Conservation (phyloP, 2,888 invertebrate genomes). For the Cylindroiulus punctatus region DNA sequence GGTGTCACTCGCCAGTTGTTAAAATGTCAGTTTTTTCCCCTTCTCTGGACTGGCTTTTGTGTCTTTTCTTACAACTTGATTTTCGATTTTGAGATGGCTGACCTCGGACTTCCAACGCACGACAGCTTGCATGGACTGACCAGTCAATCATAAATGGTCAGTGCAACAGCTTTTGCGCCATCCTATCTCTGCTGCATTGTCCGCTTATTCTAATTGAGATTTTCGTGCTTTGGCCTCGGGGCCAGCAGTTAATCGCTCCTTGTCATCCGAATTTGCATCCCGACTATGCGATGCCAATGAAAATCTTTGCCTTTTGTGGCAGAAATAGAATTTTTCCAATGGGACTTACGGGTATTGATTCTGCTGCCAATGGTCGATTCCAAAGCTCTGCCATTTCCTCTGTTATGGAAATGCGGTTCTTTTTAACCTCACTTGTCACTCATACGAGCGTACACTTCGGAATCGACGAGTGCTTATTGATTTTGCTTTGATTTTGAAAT, state of each 20-base stretch:
- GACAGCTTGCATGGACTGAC: slow-evolving; percentile 43
- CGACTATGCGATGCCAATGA: neutral
- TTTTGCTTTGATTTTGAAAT: slow-evolving; percentile 40
- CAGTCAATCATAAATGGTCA: slow-evolving; percentile 1
- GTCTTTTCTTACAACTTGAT: slow-evolving; percentile 47
- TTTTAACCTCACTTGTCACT: slow-evolving; percentile 47
- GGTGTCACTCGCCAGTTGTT: slow-evolving; percentile 47
- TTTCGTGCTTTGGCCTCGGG: neutral
- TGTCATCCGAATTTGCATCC: slow-evolving; percentile 12
- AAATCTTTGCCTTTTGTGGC: neutral
- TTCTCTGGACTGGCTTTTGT: slow-evolving; percentile 25
- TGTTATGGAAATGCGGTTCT: slow-evolving; percentile 47
- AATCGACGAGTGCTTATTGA: slow-evolving; percentile 41
- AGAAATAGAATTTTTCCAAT: slow-evolving; percentile 17
- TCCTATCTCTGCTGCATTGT: neutral
- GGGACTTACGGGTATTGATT: slow-evolving; percentile 43
- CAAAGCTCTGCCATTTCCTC: slow-evolving; percentile 9
- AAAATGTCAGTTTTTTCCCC: slow-evolving; percentile 20
- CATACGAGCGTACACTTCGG: slow-evolving; percentile 3
- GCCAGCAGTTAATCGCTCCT: neutral
- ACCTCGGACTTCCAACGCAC: slow-evolving; percentile 12
- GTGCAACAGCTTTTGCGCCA: neutral
- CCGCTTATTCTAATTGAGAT: slow-evolving; percentile 10
- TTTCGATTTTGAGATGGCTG: slow-evolving; percentile 47
- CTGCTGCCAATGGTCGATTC: neutral